These are phyloP conservation scores for Brachionus angularis DNA, from an alignment of 1,140 invertebrate genomes.

Conservation along the genomic window DNA sequence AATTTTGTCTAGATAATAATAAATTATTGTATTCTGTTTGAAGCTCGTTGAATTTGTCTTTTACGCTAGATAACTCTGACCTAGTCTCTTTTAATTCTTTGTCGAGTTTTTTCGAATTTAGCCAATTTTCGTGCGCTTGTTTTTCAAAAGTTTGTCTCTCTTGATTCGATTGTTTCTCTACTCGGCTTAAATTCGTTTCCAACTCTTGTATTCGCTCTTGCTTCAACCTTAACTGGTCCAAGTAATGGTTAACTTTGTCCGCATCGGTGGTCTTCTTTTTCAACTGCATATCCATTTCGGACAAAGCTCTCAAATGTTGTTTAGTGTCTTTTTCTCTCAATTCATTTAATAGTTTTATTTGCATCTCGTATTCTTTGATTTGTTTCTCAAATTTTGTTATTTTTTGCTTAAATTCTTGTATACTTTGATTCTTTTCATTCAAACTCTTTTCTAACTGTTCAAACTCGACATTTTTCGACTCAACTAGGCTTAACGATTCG, in stretches of 20 bases:
- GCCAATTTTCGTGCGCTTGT: slow-evolving; percentile 42
- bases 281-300: slow-evolving; percentile 31
- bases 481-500: background rate
- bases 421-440: background rate
- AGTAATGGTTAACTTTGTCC: slow-evolving; percentile 35
- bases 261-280: slow-evolving; percentile 41
- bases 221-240: slow-evolving; percentile 33
- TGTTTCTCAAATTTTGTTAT: slow-evolving; percentile 38
- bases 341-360: slow-evolving; percentile 29
- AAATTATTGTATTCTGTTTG: background rate
- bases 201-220: slow-evolving; percentile 39
- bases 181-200: slow-evolving; percentile 4
- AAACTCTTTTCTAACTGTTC: background rate
- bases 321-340: slow-evolving; percentile 37
- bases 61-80: background rate
- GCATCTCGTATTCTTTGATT: slow-evolving; percentile 35
- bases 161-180: slow-evolving; percentile 35
- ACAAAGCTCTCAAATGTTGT: slow-evolving; percentile 22
- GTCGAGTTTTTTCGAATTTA: slow-evolving; percentile 39
- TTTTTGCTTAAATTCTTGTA: background rate
- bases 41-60: background rate
- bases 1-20: background rate
- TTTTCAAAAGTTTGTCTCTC: slow-evolving; percentile 41
- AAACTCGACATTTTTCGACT: background rate
- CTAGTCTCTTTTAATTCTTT: slow-evolving; percentile 38